phyloP scores from a whole-genome alignment of 2,113 vertebrate genomes.

The Potamarius usumacintae region DNA sequence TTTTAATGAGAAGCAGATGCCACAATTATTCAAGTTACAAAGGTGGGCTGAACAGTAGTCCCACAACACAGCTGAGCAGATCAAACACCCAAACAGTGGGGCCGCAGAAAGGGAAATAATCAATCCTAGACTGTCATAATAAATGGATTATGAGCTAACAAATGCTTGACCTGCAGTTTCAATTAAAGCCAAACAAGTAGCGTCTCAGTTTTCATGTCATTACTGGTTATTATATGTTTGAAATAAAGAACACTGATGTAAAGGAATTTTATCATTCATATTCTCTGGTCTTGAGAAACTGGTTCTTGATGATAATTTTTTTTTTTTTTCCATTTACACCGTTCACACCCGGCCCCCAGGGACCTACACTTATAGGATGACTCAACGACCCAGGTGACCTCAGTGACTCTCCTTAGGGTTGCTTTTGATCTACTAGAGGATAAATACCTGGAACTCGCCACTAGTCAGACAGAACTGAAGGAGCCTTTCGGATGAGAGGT shows the following conservation, averaged over 20 bases:
- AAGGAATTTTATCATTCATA: background rate
- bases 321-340: background rate
- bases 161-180: conserved; percentile 13
- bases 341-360: no score
- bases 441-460: no score
- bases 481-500: no score
- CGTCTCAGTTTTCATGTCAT: background rate
- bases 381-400: no score
- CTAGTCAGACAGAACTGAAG: no score
- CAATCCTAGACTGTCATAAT: conserved; percentile 38
- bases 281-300: background rate
- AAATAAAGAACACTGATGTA: background rate
- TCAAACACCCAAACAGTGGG: conserved; percentile 40
- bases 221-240: background rate
- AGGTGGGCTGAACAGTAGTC: conserved; percentile 45
- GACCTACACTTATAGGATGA: no score
- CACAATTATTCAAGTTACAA: conserved; percentile 38
- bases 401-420: no score
- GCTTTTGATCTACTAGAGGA: no score
- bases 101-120: conserved; percentile 37
- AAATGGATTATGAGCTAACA: conserved; percentile 14
- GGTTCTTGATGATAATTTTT: background rate
- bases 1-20: conserved; percentile 49
- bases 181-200: conserved; percentile 42
- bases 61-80: conserved; percentile 53